Percentiles rank a stretch among this genome's conserved stretches.
These are phyloP conservation scores for Ephydatia muelleri DNA, from an alignment of 37 sponge, comb jelly and placozoan species.

Conservation along the genomic window DNA sequence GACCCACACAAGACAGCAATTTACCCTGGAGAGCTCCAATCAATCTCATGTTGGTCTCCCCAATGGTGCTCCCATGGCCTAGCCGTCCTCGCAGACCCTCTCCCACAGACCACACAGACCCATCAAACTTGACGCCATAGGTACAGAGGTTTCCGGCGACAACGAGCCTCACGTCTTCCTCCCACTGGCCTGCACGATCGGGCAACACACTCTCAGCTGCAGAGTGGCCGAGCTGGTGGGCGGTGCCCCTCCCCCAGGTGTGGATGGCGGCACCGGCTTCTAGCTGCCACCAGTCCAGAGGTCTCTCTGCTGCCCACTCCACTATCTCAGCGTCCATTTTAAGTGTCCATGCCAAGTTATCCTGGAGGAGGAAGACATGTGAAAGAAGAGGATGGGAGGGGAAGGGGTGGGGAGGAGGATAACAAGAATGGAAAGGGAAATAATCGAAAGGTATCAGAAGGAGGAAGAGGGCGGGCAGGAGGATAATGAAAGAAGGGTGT, in stretches of 20 bases:
- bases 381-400: not conserved
- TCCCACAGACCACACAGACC: slow-evolving; percentile 75
- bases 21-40: slow-evolving; percentile 77
- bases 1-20: not conserved
- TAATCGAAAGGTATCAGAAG: too few species aligned
- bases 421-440: not conserved
- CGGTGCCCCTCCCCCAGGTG: slow-evolving; percentile 79
- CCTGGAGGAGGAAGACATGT: slow-evolving; percentile 8
- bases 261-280: slow-evolving; percentile 37
- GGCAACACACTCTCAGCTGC: slow-evolving; percentile 35
- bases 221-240: slow-evolving; percentile 68
- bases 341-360: slow-evolving; percentile 76
- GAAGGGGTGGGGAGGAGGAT: not conserved
- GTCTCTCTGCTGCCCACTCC: slow-evolving; percentile 68
- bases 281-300: slow-evolving; percentile 66
- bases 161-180: slow-evolving; percentile 51
- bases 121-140: slow-evolving; percentile 75
- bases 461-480: not conserved
- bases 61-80: slow-evolving; percentile 78
- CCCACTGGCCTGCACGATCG: slow-evolving; percentile 27
- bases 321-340: slow-evolving; percentile 76
- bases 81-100: slow-evolving; percentile 87
- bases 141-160: slow-evolving; percentile 83
- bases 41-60: slow-evolving; percentile 43
- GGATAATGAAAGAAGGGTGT: not conserved